Percentiles rank a stretch among this genome's conserved stretches.
phyloP scores from a whole-genome alignment of 2,888 invertebrate genomes.

The Tenthredo scrophulariae region DNA sequence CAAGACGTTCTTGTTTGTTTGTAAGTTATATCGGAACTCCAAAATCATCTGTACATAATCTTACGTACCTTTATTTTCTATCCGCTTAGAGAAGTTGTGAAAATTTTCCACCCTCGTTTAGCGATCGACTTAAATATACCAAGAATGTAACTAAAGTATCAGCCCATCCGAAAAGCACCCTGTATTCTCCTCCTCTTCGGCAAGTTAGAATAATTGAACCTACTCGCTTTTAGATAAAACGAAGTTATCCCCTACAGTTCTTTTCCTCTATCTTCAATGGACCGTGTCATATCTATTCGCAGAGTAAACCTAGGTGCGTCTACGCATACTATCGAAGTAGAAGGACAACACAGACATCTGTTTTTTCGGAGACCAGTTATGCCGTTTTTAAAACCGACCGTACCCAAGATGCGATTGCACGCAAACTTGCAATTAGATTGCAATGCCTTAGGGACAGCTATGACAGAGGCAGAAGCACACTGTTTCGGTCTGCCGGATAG shows the following conservation, averaged over 20 bases:
- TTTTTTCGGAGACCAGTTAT: slow-evolving; percentile 58
- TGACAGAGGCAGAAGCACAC: slow-evolving; percentile 57
- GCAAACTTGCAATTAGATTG: slow-evolving; percentile 52
- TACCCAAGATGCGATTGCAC: slow-evolving; percentile 56
- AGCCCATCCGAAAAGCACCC: slow-evolving; percentile 55
- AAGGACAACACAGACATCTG: slow-evolving; percentile 35
- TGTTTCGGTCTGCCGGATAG: slow-evolving; percentile 57
- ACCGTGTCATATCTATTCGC: neutral
- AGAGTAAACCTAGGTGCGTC: slow-evolving; percentile 1
- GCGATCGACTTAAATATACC: slow-evolving; percentile 79
- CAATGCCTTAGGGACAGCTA: slow-evolving; percentile 52
- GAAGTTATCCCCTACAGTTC: neutral
- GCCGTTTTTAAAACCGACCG: slow-evolving; percentile 58
- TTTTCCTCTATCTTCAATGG: neutral
- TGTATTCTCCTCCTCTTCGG: slow-evolving; percentile 57
- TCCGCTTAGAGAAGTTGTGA: slow-evolving; percentile 62
- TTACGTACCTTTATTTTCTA: slow-evolving; percentile 34
- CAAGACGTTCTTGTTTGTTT: slow-evolving; percentile 37
- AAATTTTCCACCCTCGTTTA: slow-evolving; percentile 82
- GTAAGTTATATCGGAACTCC: slow-evolving; percentile 20
- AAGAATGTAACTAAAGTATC: slow-evolving; percentile 78
- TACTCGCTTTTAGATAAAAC: neutral
- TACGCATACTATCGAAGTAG: neutral
- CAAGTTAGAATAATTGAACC: slow-evolving; percentile 22
- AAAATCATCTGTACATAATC: neutral